A percentile compares a stretch with the other conserved stretches of the same genome.
These are phyloP conservation scores for Ceyx melanurus DNA, from an alignment of 2,113 vertebrate species.

Conservation along the genomic window DNA sequence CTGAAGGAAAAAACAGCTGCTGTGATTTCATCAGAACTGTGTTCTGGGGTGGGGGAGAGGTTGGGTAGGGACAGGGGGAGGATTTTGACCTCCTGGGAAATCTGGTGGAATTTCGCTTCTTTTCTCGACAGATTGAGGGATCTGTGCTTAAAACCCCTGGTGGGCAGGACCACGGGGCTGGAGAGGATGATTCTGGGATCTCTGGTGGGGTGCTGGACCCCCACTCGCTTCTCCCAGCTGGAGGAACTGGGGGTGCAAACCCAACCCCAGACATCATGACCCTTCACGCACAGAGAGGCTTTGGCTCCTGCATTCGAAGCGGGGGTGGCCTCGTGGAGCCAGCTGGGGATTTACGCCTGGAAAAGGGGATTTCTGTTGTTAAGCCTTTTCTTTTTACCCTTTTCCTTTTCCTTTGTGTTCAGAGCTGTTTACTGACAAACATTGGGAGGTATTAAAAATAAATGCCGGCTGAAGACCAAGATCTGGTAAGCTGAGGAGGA, in stretches of 20 bases:
- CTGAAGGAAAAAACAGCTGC: background rate
- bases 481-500: background rate
- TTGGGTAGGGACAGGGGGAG: background rate
- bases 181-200: background rate
- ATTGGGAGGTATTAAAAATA: background rate
- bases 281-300: background rate
- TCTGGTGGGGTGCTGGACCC: background rate
- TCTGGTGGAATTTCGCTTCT: background rate
- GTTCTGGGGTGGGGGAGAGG: accelerated
- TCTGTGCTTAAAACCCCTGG: background rate
- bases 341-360: background rate
- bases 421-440: slow-evolving; percentile 2
- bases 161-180: accelerated
- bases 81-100: background rate
- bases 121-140: background rate
- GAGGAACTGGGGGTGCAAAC: background rate
- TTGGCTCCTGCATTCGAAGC: background rate
- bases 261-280: accelerated
- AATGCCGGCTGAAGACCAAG: background rate
- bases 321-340: background rate
- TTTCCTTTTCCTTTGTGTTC: background rate
- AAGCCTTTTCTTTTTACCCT: background rate
- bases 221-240: background rate
- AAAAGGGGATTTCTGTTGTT: background rate
- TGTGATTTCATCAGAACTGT: background rate